Percentiles rank a stretch among this genome's conserved stretches.
These are phyloP conservation scores for Fissipunctia ypsillon DNA, from an alignment of 2,888 invertebrate genomes.

Conservation along the genomic window DNA sequence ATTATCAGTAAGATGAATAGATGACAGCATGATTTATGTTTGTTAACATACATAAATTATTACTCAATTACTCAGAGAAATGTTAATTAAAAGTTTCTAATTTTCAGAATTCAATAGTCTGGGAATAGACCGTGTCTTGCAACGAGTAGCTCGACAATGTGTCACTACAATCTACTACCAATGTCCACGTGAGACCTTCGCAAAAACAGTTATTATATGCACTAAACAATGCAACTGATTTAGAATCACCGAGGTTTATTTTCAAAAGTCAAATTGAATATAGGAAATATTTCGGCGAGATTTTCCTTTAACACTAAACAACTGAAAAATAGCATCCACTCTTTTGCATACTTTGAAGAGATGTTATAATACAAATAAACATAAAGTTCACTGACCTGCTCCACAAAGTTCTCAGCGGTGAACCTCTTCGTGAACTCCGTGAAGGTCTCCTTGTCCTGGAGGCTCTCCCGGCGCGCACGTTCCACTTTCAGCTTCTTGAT, in stretches of 20 bases:
- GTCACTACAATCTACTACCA: not conserved
- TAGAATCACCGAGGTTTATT: slow-evolving; percentile 4
- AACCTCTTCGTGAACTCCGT: slow-evolving; percentile 96
- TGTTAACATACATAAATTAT: slow-evolving; percentile 44
- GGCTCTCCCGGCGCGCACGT: slow-evolving; percentile 95
- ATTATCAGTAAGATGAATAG: slow-evolving; percentile 5
- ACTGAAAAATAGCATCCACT: slow-evolving; percentile 44
- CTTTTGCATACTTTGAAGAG: slow-evolving; percentile 23
- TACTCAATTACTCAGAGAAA: slow-evolving; percentile 37
- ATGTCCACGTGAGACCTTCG: not conserved
- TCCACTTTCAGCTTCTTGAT: slow-evolving; percentile 98
- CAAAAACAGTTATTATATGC: not conserved
- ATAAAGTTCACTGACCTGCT: slow-evolving; percentile 93
- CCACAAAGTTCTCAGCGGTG: slow-evolving; percentile 96
- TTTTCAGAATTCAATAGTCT: slow-evolving; percentile 37
- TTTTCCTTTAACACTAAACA: not conserved
- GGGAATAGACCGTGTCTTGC: slow-evolving; percentile 11
- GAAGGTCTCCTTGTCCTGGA: slow-evolving; percentile 95
- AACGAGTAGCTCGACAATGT: not conserved
- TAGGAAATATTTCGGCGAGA: not conserved
- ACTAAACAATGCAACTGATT: slow-evolving; percentile 4
- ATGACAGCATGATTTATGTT: slow-evolving; percentile 26
- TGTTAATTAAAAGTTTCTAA: slow-evolving; percentile 41
- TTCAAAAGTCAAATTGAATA: not conserved
- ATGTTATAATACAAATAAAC: slow-evolving; percentile 42